Percentiles rank a stretch among this genome's conserved stretches.
Evolutionary conservation across 2,113 vertebrate genomes (phyloP).

Genomic region (Ornithorhynchus anatinus): DNA sequence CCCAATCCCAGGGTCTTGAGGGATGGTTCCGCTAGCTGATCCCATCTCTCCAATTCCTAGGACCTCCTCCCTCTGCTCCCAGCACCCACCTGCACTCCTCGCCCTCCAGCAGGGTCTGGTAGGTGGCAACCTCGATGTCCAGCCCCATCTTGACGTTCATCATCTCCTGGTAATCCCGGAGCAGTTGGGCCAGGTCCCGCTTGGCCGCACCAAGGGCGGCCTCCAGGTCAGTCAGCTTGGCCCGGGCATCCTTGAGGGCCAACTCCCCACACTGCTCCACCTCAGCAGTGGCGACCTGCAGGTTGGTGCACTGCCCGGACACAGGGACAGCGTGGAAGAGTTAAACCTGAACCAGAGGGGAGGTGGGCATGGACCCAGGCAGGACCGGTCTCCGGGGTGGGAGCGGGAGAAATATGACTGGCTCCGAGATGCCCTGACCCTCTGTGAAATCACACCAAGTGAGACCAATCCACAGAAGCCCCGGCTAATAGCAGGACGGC

Average conservation of each 20-base stretch:
- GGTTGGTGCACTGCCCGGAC: slow-evolving; percentile 14
- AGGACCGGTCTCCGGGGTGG: too few species aligned
- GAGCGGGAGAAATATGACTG: too few species aligned
- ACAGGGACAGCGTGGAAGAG: neutral
- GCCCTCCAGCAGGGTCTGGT: slow-evolving; percentile 83
- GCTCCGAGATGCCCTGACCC: too few species aligned
- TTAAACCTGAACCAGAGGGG: too few species aligned
- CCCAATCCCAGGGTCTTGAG: neutral
- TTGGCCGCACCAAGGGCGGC: slow-evolving; percentile 75
- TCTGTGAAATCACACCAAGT: too few species aligned
- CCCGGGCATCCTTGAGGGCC: slow-evolving; percentile 77
- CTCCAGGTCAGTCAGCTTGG: slow-evolving; percentile 77
- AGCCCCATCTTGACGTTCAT: slow-evolving; percentile 82
- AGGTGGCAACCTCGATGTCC: slow-evolving; percentile 87
- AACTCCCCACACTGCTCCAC: slow-evolving; percentile 82
- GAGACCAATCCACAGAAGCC: too few species aligned
- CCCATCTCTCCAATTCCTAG: too few species aligned
- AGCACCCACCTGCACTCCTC: slow-evolving; percentile 78
- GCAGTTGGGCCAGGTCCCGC: slow-evolving; percentile 78
- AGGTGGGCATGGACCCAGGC: too few species aligned
- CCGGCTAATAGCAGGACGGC: too few species aligned
- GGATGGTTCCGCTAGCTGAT: too few species aligned
- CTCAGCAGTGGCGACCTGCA: slow-evolving; percentile 43
- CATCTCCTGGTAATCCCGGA: slow-evolving; percentile 85
- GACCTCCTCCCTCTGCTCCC: neutral